These are phyloP conservation scores for Diarsia rubi DNA, from an alignment of 2,888 invertebrate species.

Conservation along the genomic window DNA sequence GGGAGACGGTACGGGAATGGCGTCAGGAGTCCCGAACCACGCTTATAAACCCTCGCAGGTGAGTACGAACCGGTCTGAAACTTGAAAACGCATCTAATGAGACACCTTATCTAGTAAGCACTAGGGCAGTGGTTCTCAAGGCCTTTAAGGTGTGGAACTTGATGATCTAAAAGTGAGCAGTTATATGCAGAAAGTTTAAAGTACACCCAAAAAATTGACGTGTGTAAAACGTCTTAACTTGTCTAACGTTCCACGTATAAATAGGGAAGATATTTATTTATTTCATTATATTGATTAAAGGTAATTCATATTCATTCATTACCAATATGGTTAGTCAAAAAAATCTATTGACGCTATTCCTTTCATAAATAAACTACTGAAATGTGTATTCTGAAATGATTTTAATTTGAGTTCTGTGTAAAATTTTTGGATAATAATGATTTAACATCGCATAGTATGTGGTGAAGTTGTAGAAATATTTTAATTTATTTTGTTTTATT, in stretches of 20 bases:
- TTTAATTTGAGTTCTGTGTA: background rate
- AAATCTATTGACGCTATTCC: background rate
- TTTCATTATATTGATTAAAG: too few relatives aligned
- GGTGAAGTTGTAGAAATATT: too few relatives aligned
- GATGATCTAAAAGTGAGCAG: background rate
- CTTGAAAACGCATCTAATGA: constrained; percentile 82
- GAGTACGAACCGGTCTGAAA: constrained; percentile 83
- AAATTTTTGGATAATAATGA: background rate
- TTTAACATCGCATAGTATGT: background rate
- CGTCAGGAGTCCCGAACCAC: constrained; percentile 74
- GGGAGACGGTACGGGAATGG: constrained; percentile 82
- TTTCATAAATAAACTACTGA: background rate
- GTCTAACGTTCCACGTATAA: too few relatives aligned
- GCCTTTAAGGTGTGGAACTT: constrained; percentile 17
- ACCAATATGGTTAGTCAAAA: background rate
- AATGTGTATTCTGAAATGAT: background rate
- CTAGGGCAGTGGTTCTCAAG: constrained; percentile 70
- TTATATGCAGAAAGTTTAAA: background rate
- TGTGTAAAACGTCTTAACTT: background rate
- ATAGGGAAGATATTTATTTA: too few relatives aligned
- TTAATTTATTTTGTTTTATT: too few relatives aligned
- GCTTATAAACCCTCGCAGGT: constrained; percentile 84
- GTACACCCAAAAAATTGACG: background rate
- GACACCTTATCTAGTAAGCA: constrained; percentile 82
- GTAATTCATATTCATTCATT: background rate